Base-by-base conservation (phyloP, 1,140 invertebrate genomes). In the Reticulitermes speratus region DNA sequence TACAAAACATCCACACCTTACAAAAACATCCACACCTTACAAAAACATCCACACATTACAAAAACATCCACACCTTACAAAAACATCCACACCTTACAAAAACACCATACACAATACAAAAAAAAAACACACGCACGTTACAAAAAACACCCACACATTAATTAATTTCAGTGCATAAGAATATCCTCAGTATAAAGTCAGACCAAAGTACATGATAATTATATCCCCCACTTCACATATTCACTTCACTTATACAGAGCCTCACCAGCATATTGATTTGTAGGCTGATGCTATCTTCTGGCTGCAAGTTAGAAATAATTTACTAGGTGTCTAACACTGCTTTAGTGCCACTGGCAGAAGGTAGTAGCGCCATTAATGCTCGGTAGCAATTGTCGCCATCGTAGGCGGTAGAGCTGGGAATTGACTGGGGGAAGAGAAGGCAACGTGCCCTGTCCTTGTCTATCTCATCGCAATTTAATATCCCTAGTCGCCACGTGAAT, bases 321-420 rank as follows among this genome's bases (percentile, higher is more conserved):
- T 75, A 75, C 65, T 30, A 75, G 65, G 65, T 75, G 65, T 75
- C 65, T 75, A 75, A 30, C 65, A 75, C 65, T 75, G 19, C 52
- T 55, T 21, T 16, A 55, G 52, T 55, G 19, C 14, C 65, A 75
- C 6, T 30, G 25, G 8, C 65, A 75, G 65, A 30, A 30, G 1
- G n/a, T 30, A 9, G 25, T 19, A 75, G 65, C 11, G 65, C 25
- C 12, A 30, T 30, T 75, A 75, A 75, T 8, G 65, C 14, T 25
- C 25, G 0, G 8, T 11, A 75, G n/a, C 65, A 30, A 75, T 75
- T 75, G 65, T 75, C 65, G 25, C 65, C 59, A 65, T 75, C 8
- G 65, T 6, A 75, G 65, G n/a, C n/a, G 65, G 25, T 30, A 14
- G 65, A 14, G 8, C n/a, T 75, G 65, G 65, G 25, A 75, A 75